Evolutionary conservation across 2,113 vertebrate genomes (phyloP).

Genomic region (Fulica atra): DNA sequence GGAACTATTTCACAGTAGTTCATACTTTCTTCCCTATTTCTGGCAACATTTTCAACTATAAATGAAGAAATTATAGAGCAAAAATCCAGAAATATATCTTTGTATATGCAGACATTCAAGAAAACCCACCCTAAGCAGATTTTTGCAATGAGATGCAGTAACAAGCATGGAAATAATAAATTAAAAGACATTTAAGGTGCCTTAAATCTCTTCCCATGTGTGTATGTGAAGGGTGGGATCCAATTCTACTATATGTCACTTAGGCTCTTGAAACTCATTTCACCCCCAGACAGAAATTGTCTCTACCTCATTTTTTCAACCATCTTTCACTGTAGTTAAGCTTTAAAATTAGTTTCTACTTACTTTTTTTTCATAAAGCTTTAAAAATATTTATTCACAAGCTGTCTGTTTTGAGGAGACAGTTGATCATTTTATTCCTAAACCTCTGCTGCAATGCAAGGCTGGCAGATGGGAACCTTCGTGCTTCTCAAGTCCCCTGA

Average conservation of each 20-base stretch:
- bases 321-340: background rate
- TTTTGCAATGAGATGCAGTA: background rate
- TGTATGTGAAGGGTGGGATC: background rate
- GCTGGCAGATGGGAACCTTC: background rate
- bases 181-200: background rate
- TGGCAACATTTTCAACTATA: background rate
- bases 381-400: background rate
- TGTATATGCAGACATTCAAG: background rate
- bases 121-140: background rate
- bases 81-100: background rate
- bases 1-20: background rate
- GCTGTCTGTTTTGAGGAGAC: background rate
- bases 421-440: background rate
- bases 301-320: background rate
- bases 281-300: background rate
- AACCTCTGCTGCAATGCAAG: background rate
- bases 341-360: background rate
- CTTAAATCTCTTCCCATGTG: background rate
- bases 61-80: background rate
- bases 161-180: background rate
- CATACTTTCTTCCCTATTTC: background rate
- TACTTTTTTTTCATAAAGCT: background rate
- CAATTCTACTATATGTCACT: background rate
- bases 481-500: background rate
- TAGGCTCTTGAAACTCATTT: background rate